Conservation (phyloP, 2,113 vertebrate genomes). For the Silurus meridionalis region DNA sequence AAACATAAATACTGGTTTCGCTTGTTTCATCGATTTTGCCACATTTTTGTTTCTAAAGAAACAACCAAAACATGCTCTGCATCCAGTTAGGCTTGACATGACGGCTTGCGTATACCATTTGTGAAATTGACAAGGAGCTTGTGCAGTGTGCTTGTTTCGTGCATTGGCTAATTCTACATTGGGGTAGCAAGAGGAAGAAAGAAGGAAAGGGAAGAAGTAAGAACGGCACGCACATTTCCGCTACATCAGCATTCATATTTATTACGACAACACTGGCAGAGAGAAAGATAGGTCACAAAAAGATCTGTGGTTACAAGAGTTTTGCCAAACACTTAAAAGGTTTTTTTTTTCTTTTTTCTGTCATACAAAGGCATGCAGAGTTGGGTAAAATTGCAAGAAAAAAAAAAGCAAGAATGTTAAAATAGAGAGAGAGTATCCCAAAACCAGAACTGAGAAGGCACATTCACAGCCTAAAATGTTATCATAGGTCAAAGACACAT, state of each 20-base stretch:
- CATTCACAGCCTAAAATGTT: conserved; percentile 89
- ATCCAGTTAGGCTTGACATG: conserved; percentile 44
- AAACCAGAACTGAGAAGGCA: conserved; percentile 87
- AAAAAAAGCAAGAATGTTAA: conserved; percentile 60
- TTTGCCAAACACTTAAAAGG: conserved; percentile 77
- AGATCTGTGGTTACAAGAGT: conserved; percentile 86
- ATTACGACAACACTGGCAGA: conserved; percentile 94
- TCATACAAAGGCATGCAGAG: conserved; percentile 77
- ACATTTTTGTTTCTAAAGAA: not conserved
- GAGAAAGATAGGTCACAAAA: conserved; percentile 85
- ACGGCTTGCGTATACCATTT: conserved; percentile 69
- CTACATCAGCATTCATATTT: conserved; percentile 97
- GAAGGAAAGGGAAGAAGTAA: conserved; percentile 46
- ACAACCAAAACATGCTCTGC: conserved; percentile 28
- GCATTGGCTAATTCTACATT: conserved; percentile 36
- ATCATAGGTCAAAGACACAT: conserved; percentile 71
- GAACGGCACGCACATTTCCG: conserved; percentile 82
- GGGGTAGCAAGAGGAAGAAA: conserved; percentile 24
- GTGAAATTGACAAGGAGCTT: conserved; percentile 82
- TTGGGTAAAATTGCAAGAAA: no score
- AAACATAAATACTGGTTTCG: not conserved
- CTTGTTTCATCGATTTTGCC: not conserved
- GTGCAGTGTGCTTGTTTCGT: conserved; percentile 46
- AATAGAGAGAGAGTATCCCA: conserved; percentile 62
- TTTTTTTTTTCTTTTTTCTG: conserved; percentile 63